Conservation (phyloP, 2,113 vertebrate species). For the Arvicanthis niloticus region DNA sequence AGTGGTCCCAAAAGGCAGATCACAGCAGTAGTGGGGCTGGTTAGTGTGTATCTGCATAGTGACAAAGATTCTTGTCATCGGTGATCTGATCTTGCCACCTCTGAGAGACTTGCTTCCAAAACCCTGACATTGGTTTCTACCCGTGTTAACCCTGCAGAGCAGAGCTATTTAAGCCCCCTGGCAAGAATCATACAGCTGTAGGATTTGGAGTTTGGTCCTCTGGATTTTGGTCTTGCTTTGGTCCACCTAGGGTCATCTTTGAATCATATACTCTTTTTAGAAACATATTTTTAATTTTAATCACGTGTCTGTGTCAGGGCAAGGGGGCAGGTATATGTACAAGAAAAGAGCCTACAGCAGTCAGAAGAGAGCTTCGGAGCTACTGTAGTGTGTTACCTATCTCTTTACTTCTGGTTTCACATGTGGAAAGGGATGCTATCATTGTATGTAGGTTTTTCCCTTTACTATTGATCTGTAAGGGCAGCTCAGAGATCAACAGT, state of each 20-base stretch:
- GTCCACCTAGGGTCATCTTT: neutral
- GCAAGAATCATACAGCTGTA: neutral
- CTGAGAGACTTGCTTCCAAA: neutral
- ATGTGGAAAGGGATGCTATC: neutral
- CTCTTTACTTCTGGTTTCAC: neutral
- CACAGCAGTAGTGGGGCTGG: neutral
- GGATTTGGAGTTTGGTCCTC: neutral
- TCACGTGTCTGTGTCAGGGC: no score
- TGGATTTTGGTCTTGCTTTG: constrained; percentile 1
- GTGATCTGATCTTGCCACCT: neutral
- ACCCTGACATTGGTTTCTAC: constrained; percentile 20
- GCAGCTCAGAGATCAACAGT: neutral
- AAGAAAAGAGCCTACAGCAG: no score
- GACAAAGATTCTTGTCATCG: neutral
- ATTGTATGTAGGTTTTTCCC: neutral
- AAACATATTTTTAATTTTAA: neutral
- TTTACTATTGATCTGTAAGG: constrained; percentile 10
- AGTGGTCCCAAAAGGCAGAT: neutral
- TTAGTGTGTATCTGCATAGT: neutral
- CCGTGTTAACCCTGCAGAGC: neutral
- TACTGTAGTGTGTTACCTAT: neutral
- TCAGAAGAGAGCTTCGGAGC: neutral
- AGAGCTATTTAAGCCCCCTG: neutral
- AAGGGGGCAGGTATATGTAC: neutral
- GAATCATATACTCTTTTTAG: neutral